A percentile compares a stretch with the other conserved stretches of the same genome.
Conservation (phyloP, 2,113 vertebrate genomes). For the Perca flavescens region DNA sequence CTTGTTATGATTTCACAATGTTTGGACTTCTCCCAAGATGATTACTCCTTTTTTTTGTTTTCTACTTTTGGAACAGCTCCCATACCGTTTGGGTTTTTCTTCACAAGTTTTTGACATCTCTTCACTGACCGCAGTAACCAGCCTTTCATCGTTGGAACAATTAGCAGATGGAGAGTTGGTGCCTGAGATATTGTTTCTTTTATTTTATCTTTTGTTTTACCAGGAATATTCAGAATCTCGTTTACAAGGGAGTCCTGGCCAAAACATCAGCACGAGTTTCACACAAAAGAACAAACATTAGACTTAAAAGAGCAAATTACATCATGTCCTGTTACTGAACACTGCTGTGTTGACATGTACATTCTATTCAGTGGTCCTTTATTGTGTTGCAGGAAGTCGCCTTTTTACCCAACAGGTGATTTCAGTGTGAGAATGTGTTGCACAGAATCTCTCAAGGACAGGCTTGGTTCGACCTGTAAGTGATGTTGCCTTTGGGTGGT, state of each 20-base stretch:
- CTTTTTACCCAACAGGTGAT: background rate
- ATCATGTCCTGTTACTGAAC: too few species aligned
- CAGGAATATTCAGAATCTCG: too few species aligned
- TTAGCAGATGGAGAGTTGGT: background rate
- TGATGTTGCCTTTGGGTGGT: conserved; percentile 34
- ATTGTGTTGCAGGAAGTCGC: background rate
- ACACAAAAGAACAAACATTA: too few species aligned
- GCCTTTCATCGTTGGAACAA: background rate
- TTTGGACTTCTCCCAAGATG: background rate
- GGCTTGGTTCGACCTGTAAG: conserved; percentile 38
- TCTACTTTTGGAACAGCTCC: conserved; percentile 15
- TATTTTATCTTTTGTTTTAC: too few species aligned
- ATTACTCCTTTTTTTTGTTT: background rate
- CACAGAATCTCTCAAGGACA: conserved; percentile 21
- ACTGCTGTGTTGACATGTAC: too few species aligned
- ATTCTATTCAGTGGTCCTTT: too few species aligned
- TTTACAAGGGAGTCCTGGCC: too few species aligned
- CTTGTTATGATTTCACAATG: background rate
- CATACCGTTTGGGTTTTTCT: background rate
- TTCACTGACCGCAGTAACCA: background rate
- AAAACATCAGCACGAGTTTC: too few species aligned
- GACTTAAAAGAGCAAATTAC: too few species aligned
- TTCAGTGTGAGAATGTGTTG: background rate
- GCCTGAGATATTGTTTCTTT: background rate
- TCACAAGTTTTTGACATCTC: background rate